Evolutionary conservation across 2,113 vertebrate species (phyloP), one percentile per base, ranked within the genome.

Genomic region (Pollimyrus isidori): DNA sequence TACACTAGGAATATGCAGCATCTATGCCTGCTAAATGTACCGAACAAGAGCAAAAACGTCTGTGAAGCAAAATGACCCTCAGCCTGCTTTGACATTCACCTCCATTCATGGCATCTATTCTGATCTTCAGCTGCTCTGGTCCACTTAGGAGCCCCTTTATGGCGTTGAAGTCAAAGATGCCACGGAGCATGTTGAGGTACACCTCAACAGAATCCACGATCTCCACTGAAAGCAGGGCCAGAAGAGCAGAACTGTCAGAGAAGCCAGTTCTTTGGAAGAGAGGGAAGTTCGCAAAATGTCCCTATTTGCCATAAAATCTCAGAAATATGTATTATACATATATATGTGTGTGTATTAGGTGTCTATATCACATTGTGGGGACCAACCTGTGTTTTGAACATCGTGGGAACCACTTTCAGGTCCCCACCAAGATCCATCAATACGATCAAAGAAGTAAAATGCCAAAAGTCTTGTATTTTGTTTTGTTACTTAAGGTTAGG

Each of bases 41-140:
- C 17, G 35, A 86, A 35, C 49, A 6, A 9, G 82, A 85, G 39
- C 82, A 46, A 49, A 56, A 85, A 85, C 10, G 48, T 49, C 49
- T 19, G 85, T 52, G 26, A 48, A 17, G 19, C n/a, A 35, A 86
- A 53, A 86, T 52, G 26, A 13, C 85, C 48, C 10, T 58, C 19
- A 15, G 30, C 19, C n/a, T 10, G 45, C 50, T 17, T 80, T 49
- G 3, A 19, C 26, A 73, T 88, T 94, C 91, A 98, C 98, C 98
- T 97, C 98, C 98, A 42, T 97, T 98, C 98, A 99, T 99, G 19
- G 98, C 98, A 89, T 99, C 98, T 93, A 99, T 95, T 87, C 97
- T 95, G 91, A 99, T 98, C 95, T 98, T 99, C 89, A 98, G 95
- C 92, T 99, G 98, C 49, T 96, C 93, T 35, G 97, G 96, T 91